These are phyloP conservation scores for Zelostemma sp. DNA, from an alignment of 1,140 invertebrate genomes.

Conservation along the genomic window DNA sequence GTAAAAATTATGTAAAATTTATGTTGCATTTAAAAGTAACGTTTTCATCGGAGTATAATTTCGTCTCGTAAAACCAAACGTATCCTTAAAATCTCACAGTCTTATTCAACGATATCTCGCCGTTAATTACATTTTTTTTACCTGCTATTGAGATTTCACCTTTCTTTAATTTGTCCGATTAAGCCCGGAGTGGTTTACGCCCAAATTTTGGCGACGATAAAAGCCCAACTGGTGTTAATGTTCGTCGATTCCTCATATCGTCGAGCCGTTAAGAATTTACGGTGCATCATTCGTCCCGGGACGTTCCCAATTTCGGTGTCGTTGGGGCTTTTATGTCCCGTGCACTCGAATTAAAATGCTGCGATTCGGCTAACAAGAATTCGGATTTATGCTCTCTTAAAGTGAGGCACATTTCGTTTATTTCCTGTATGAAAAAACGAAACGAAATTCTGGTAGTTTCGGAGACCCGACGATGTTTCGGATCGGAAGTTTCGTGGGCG, in stretches of 20 bases:
- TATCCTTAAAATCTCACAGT: neutral
- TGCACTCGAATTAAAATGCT: neutral
- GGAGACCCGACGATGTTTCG: too few species aligned
- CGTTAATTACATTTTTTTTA: neutral
- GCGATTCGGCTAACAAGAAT: too few species aligned
- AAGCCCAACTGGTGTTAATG: neutral
- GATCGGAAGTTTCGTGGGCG: too few species aligned
- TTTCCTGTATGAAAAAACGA: too few species aligned
- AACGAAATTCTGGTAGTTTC: too few species aligned
- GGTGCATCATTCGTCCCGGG: neutral
- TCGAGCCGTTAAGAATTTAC: neutral
- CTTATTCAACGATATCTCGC: neutral
- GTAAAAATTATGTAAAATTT: too few species aligned
- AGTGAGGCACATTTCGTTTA: too few species aligned
- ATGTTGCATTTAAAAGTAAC: too few species aligned
- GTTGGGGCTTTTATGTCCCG: neutral
- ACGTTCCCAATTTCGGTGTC: neutral
- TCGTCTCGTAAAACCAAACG: neutral
- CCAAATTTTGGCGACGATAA: neutral
- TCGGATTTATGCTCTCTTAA: too few species aligned
- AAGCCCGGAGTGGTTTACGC: neutral
- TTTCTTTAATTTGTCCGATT: slow-evolving; percentile 1
- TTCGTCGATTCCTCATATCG: neutral
- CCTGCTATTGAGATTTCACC: neutral
- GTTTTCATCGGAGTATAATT: neutral